Conservation (phyloP, 2,888 invertebrate species). For the Lithophane leautieri region DNA sequence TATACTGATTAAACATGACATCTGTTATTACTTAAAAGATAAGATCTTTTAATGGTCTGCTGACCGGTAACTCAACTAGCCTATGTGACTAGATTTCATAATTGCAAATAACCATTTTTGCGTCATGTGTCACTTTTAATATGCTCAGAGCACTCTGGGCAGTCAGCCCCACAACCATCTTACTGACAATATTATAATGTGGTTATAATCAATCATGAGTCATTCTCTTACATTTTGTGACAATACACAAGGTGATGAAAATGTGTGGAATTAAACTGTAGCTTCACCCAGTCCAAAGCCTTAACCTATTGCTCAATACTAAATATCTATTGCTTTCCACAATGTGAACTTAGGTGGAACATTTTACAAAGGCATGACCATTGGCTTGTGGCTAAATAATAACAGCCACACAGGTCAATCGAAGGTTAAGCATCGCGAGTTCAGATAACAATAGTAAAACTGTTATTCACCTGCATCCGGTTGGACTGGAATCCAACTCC, state of each 20-base stretch:
- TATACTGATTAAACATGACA: conserved; percentile 7
- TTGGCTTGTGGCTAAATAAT: not conserved
- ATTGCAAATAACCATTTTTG: not conserved
- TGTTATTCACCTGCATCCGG: not conserved
- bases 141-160: not conserved
- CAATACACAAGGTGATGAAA: not conserved
- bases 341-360: not conserved
- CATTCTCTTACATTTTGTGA: not conserved
- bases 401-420: too few species aligned
- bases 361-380: not conserved
- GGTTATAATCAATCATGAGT: not conserved
- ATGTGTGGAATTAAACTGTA: not conserved
- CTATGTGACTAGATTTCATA: conserved; percentile 2
- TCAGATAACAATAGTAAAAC: not conserved
- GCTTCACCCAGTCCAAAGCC: not conserved
- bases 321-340: not conserved
- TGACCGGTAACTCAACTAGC: not conserved
- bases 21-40: conserved; percentile 24
- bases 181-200: not conserved
- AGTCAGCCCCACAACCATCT: not conserved
- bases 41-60: conserved; percentile 27
- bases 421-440: too few species aligned
- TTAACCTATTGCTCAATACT: not conserved
- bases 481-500: not conserved
- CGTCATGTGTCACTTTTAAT: not conserved